Evolutionary conservation across 2,113 vertebrate species (phyloP), one percentile per base, ranked within the genome.

Genomic region (Eulemur rufifrons): DNA sequence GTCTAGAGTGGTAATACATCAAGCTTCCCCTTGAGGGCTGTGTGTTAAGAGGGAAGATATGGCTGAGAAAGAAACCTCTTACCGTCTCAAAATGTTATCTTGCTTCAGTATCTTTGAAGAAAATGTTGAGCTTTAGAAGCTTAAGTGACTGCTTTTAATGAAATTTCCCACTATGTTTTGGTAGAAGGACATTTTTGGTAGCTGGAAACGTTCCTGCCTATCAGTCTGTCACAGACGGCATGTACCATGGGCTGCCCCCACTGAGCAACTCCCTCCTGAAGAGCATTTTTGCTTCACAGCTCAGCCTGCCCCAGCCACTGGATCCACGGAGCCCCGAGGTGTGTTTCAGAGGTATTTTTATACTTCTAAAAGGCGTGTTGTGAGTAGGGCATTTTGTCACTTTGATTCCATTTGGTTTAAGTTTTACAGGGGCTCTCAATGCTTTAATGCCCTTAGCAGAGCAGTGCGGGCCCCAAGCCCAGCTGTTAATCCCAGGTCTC

Each of bases 181-280:
- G 45, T 95, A 98, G 98, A 52, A 98, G 98, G 96, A 97, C 71
- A 2, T 98, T 99, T 93, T 98, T 99, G 84, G 98, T 98, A 45
- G 97, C 93, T 0, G 98, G 98, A n/a, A 98, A 98, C 21, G 13
- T 97, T 29, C 90, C 95, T 23, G 98, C 98, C 83, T 99, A 98
- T 96, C 98, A 96, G 96, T 98, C 96, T 25, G 96, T 99, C 96
- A 98, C 97, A 59, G 99, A 98, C 1, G 98, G 98, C 94, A 97
- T 98, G 95, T 81, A 87, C 73, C 96, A 98, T 0, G 98, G 39
- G 0, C 97, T 99, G 81, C 98, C 98, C 27, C 92, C 91, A 0
- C 71, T 99, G 94, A 98, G 96, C 96, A 98, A 97, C 97, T 97
- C 96, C 3, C 4, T 95, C 8, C 66, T 64, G 86, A 91, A 86